Evolutionary conservation across 1,140 invertebrate species (phyloP), one percentile per base, ranked within the genome.

Genomic region (Yoshiicerus persimilis): DNA sequence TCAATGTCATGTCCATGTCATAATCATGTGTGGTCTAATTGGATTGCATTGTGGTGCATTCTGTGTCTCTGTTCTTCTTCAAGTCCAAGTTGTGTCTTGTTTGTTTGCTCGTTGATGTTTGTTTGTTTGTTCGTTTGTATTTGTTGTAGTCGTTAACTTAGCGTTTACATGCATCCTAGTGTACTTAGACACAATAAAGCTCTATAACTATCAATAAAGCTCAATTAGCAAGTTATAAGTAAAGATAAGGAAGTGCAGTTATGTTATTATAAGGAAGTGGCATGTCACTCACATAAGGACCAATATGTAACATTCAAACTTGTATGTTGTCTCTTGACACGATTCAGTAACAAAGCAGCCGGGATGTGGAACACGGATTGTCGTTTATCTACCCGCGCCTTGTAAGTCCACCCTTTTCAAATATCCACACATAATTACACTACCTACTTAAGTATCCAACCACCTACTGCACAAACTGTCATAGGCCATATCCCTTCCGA

Each of bases 381-480:
- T 87, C 25, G 86, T 80, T 38, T 87, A 87, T 83, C 75, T 87
- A 32, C 86, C 86, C 30, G 86, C 86, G 32, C 86, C 62, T 80
- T 87, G 86, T 87, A 83, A 39, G 70, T 56, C 20, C 56, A 23
- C 62, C 30, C n/a, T 41, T 85, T 47, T 86, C 23, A 41, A 62
- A n/a, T 85, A n/a, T n/a, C n/a, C n/a, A n/a, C n/a, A n/a, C 20
- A 38, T 23, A 16, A 84, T 27, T 5, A 39, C 30, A 6, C 84
- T n/a, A 1, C 1, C n/a, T 6, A 23, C 23, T 20, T 20, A 47
- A 47, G n/a, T n/a, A 4, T 41, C 8, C 47, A 56, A 16, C 16
- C 16, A 56, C 47, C n/a, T n/a, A 56, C 0, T n/a, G 20, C 47
- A 47, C 1, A 16, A 16, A 56, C 0, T 56, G 20, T 16, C 20